These are phyloP conservation scores for Anoncus sp. DNA, from an alignment of 2,888 invertebrate species.

Conservation along the genomic window DNA sequence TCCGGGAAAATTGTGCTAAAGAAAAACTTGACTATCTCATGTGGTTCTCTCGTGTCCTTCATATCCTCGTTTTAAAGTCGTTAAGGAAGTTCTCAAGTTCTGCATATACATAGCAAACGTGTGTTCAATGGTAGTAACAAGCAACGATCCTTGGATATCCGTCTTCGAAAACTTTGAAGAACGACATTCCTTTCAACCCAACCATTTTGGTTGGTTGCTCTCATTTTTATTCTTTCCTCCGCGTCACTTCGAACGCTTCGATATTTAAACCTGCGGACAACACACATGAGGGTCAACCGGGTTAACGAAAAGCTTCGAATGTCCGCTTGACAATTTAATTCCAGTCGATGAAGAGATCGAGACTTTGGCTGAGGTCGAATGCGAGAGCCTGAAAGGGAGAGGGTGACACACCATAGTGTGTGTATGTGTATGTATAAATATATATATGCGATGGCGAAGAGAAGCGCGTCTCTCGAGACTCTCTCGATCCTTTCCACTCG, in stretches of 20 bases:
- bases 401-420: conserved; percentile 28
- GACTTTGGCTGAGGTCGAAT: conserved; percentile 45
- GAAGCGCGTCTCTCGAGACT: conserved; percentile 12
- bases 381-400: conserved; percentile 17
- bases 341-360: conserved; percentile 51
- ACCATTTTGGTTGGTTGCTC: conserved; percentile 15
- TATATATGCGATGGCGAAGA: conserved; percentile 33
- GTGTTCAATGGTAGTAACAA: not conserved
- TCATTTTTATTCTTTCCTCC: conserved; percentile 1
- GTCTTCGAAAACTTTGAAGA: conserved; percentile 13
- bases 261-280: conserved; percentile 22
- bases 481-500: conserved; percentile 53
- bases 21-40: conserved; percentile 58
- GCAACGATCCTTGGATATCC: too few species aligned
- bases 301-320: conserved; percentile 45
- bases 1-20: conserved; percentile 65
- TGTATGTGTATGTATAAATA: too few species aligned
- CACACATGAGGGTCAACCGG: too few species aligned
- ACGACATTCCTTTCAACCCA: not conserved
- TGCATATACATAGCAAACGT: conserved; percentile 8
- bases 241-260: conserved; percentile 8
- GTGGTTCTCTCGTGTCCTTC: not conserved
- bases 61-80: conserved; percentile 60
- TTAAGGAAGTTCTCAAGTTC: conserved; percentile 60
- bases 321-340: conserved; percentile 44